Conservation (phyloP, 2,113 vertebrate species). For the Ailurus styani region DNA sequence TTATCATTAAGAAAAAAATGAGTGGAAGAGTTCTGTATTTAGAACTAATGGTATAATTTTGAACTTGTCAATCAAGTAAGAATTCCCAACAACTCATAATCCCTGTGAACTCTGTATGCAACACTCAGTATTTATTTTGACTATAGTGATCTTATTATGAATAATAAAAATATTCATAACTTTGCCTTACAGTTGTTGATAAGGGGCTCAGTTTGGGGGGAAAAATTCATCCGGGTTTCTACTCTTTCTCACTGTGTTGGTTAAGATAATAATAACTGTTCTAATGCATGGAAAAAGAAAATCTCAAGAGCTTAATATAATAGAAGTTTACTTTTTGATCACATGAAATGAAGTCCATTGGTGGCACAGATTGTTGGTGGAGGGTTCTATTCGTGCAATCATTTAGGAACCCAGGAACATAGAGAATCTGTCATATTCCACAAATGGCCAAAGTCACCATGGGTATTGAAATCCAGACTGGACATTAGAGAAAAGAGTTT, state of each 20-base stretch:
- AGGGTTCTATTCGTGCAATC: neutral
- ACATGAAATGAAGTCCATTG: neutral
- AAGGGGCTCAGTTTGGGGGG: neutral
- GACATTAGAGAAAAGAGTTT: neutral
- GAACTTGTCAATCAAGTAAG: neutral
- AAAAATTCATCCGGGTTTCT: neutral
- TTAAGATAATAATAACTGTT: neutral
- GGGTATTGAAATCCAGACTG: neutral
- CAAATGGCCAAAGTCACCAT: neutral
- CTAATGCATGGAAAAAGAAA: neutral
- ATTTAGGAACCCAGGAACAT: neutral
- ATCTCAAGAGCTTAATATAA: neutral
- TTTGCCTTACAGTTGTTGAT: neutral
- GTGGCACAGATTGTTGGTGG: neutral
- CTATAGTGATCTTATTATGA: neutral
- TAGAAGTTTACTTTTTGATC: neutral
- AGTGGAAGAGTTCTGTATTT: neutral
- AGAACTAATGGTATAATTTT: neutral
- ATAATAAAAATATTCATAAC: neutral
- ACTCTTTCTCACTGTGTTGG: neutral
- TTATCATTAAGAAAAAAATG: neutral
- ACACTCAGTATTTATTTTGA: neutral
- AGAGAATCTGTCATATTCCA: neutral
- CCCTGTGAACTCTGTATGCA: neutral
- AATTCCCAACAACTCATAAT: neutral